Conservation (phyloP, 2,888 invertebrate genomes). For the Xylota segnis region DNA sequence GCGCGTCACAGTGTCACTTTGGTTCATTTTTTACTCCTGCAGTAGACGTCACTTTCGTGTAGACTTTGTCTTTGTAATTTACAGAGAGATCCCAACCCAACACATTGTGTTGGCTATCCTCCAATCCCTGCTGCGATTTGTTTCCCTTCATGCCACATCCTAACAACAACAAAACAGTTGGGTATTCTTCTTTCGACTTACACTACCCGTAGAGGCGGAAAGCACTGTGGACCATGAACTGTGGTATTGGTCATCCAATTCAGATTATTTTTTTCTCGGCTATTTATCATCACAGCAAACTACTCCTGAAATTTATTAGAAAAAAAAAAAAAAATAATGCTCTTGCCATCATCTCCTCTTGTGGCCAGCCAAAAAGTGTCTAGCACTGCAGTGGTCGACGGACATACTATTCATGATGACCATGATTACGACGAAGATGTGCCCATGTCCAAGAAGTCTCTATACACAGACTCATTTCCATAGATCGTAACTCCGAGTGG, state of each 20-base stretch:
- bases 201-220: conserved; percentile 2
- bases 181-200: conserved; percentile 10
- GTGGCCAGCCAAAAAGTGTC: conserved; percentile 33
- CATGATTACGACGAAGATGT: conserved; percentile 37
- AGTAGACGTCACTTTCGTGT: conserved; percentile 2
- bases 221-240: conserved; percentile 11
- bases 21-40: conserved; percentile 12
- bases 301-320: conserved; percentile 26
- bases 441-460: conserved; percentile 28
- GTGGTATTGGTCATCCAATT: conserved; percentile 23
- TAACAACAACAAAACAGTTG: conserved; percentile 8
- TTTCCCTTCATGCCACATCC: conserved; percentile 13
- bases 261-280: neutral
- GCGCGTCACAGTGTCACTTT: neutral
- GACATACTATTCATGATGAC: conserved; percentile 36
- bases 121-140: conserved; percentile 16
- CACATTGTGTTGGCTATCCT: conserved; percentile 27
- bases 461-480: conserved; percentile 17
- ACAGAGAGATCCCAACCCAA: neutral
- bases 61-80: conserved; percentile 29
- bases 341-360: conserved; percentile 22
- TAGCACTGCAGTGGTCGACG: conserved; percentile 11
- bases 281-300: conserved; percentile 4
- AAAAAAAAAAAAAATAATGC: neutral
- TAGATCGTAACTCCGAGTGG: conserved; percentile 41